phyloP scores from a whole-genome alignment of 2,888 invertebrate species.

The Julus scanicus region DNA sequence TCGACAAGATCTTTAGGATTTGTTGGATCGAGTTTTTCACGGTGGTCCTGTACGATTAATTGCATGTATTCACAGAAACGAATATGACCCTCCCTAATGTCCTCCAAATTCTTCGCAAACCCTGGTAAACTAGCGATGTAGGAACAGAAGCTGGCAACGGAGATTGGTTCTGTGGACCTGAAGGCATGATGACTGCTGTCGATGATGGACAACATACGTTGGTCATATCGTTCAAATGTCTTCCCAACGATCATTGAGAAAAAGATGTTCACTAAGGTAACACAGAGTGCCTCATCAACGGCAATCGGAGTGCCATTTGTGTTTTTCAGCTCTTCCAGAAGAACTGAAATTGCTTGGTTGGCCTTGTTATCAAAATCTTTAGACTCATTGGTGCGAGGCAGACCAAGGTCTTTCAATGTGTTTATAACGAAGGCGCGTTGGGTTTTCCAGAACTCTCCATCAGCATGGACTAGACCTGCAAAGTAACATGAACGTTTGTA shows the following conservation, averaged over 20 bases:
- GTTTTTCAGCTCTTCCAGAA: slow-evolving; percentile 54
- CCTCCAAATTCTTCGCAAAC: background rate
- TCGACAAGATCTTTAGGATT: slow-evolving; percentile 58
- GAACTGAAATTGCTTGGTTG: slow-evolving; percentile 32
- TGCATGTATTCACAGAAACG: slow-evolving; percentile 49
- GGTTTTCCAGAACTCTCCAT: background rate
- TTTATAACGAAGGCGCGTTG: background rate
- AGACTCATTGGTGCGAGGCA: background rate
- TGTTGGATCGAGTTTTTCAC: slow-evolving; percentile 34
- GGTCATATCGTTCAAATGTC: slow-evolving; percentile 55
- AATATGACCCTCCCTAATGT: background rate
- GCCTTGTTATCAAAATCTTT: slow-evolving; percentile 52
- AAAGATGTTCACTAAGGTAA: slow-evolving; percentile 57
- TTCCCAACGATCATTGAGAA: slow-evolving; percentile 54
- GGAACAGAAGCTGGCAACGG: slow-evolving; percentile 49
- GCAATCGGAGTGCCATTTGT: slow-evolving; percentile 53
- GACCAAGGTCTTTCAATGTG: background rate
- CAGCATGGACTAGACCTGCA: background rate
- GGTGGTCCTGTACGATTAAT: slow-evolving; percentile 57
- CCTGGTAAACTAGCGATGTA: slow-evolving; percentile 4
- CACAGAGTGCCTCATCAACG: slow-evolving; percentile 43
- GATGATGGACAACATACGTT: slow-evolving; percentile 50
- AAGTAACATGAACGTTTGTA: background rate
- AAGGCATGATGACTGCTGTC: slow-evolving; percentile 54
- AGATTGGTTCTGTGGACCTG: slow-evolving; percentile 52